These are phyloP conservation scores for Papilio protenor DNA, from an alignment of 2,888 invertebrate species.

Conservation along the genomic window DNA sequence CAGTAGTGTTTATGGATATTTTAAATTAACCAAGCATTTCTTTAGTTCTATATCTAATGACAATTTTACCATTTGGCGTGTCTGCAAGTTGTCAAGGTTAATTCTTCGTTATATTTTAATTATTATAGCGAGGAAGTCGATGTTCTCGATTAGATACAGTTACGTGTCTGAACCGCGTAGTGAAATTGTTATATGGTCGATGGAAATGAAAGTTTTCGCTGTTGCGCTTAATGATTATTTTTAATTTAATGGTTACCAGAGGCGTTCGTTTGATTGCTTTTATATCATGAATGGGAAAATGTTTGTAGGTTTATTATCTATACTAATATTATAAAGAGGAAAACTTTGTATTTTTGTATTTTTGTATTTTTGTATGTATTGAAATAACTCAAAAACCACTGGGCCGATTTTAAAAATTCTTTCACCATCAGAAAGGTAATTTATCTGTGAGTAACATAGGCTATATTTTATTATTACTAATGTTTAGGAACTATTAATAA, in stretches of 20 bases:
- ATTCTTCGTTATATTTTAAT: conserved; percentile 20
- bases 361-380: too few species aligned
- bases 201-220: conserved; percentile 34
- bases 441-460: too few species aligned
- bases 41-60: background rate
- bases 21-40: too few species aligned
- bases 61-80: background rate
- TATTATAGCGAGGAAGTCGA: conserved; percentile 15
- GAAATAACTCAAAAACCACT: too few species aligned
- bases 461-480: too few species aligned
- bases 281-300: conserved; percentile 32
- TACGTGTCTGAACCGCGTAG: background rate
- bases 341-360: too few species aligned
- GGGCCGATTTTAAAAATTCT: too few species aligned
- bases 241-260: conserved; percentile 24
- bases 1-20: too few species aligned
- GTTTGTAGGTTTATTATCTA: conserved; percentile 29
- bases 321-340: too few species aligned
- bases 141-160: conserved; percentile 25
- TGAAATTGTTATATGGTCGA: conserved; percentile 23
- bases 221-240: conserved; percentile 18
- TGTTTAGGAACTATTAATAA: too few species aligned
- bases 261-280: conserved; percentile 36
- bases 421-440: too few species aligned
- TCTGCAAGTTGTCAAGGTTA: conserved; percentile 3